phyloP scores from a whole-genome alignment of 1,140 invertebrate species.

The Eriocheir sinensis region DNA sequence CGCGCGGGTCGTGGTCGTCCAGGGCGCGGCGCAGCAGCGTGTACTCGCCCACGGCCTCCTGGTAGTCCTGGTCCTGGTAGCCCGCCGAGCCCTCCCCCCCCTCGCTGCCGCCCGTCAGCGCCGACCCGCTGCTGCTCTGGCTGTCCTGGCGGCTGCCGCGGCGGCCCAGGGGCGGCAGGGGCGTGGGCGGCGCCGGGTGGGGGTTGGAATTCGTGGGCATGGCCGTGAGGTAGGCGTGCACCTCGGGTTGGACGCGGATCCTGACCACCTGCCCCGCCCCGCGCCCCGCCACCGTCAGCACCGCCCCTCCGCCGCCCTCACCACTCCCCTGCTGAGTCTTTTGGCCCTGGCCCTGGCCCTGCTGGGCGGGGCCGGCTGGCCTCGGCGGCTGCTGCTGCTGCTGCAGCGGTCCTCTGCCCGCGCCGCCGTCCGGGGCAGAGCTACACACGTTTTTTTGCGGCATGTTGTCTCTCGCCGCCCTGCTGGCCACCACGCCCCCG shows the following conservation, averaged over 20 bases:
- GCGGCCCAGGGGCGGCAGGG: constrained; percentile 64
- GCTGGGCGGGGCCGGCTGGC: constrained; percentile 12
- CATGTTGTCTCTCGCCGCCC: not conserved
- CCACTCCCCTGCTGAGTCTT: constrained; percentile 72
- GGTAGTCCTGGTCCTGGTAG: constrained; percentile 79
- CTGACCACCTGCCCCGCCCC: constrained; percentile 75
- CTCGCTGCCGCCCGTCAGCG: constrained; percentile 76
- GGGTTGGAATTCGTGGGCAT: constrained; percentile 71
- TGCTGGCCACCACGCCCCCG: constrained; percentile 18
- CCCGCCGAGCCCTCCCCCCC: constrained; percentile 78
- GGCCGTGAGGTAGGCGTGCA: constrained; percentile 78
- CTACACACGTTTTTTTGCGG: not conserved
- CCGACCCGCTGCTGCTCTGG: constrained; percentile 78
- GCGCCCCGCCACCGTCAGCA: constrained; percentile 76
- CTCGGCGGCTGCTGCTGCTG: constrained; percentile 57
- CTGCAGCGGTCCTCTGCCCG: constrained; percentile 64
- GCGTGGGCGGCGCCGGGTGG: constrained; percentile 45
- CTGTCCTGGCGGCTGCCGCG: constrained; percentile 77
- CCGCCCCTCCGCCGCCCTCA: constrained; percentile 76
- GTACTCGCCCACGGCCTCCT: constrained; percentile 78
- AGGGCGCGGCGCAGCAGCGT: constrained; percentile 75
- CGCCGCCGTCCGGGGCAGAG: constrained; percentile 49
- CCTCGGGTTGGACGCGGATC: constrained; percentile 78
- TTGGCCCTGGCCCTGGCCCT: constrained; percentile 6
- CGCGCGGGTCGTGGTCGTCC: constrained; percentile 77